phyloP scores from a whole-genome alignment of 2,113 vertebrate genomes.

The Genyomyrus donnyi region DNA sequence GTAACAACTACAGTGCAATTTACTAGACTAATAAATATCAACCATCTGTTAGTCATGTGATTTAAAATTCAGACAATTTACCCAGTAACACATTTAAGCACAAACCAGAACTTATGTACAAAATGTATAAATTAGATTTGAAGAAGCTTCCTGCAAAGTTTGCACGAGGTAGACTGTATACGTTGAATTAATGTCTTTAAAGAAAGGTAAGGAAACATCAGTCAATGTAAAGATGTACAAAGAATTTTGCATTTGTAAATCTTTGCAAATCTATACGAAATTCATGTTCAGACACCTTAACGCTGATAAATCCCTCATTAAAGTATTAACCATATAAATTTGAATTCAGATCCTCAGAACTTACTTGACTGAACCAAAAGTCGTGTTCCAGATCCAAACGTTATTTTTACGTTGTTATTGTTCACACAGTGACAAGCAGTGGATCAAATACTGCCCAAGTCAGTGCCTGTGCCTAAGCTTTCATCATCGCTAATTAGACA shows the following conservation, averaged over 20 bases:
- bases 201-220: background rate
- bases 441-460: slow-evolving; percentile 15
- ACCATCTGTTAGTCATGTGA: background rate
- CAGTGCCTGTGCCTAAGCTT: background rate
- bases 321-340: background rate
- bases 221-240: background rate
- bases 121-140: background rate
- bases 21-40: background rate
- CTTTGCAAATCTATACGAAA: background rate
- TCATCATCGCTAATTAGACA: background rate
- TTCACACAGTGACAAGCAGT: slow-evolving; percentile 28
- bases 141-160: background rate
- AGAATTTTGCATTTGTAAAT: background rate
- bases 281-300: background rate
- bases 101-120: background rate
- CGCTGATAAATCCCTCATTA: background rate
- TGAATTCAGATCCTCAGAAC: slow-evolving; percentile 10
- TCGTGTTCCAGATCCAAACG: slow-evolving; percentile 30
- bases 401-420: background rate
- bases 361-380: slow-evolving; percentile 32
- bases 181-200: background rate
- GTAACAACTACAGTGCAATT: background rate
- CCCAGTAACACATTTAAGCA: background rate
- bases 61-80: background rate
- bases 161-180: background rate